Conservation (phyloP, 2,888 invertebrate species). For the Papilio gigon region DNA sequence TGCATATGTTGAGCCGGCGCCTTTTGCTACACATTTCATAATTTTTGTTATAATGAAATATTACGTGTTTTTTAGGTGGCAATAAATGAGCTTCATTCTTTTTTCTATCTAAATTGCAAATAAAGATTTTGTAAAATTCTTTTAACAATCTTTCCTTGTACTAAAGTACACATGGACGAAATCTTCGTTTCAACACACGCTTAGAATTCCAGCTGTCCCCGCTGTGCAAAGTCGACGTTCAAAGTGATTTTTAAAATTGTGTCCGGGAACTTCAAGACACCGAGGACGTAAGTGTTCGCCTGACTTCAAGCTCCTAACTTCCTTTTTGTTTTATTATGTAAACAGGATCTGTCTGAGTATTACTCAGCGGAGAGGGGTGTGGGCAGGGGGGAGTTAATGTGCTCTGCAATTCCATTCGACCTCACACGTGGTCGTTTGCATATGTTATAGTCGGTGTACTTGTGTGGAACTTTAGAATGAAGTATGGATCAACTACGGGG, state of each 20-base stretch:
- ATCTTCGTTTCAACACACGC: conserved; percentile 4
- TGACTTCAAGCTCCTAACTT: conserved; percentile 40
- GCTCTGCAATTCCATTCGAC: conserved; percentile 33
- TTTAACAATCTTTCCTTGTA: neutral
- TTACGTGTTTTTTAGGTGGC: no score
- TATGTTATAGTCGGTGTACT: conserved; percentile 27
- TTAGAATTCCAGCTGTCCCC: conserved; percentile 11
- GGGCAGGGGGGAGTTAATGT: conserved; percentile 23
- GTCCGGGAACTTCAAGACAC: conserved; percentile 27
- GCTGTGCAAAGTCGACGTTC: conserved; percentile 22
- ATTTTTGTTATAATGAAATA: no score
- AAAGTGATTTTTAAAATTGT: conserved; percentile 42
- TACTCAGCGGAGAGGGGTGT: conserved; percentile 18
- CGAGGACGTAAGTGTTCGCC: conserved; percentile 34
- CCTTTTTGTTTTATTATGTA: conserved; percentile 51
- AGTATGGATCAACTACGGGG: neutral
- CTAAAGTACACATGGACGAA: neutral
- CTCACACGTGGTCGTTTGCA: conserved; percentile 31
- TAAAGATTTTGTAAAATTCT: no score
- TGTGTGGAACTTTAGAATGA: neutral
- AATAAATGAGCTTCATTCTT: no score
- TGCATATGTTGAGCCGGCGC: no score
- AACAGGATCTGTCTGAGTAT: conserved; percentile 44
- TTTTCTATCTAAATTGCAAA: no score
- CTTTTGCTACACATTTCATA: no score